Conservation (phyloP, 1,140 invertebrate genomes). For the Tetranychus urticae region DNA sequence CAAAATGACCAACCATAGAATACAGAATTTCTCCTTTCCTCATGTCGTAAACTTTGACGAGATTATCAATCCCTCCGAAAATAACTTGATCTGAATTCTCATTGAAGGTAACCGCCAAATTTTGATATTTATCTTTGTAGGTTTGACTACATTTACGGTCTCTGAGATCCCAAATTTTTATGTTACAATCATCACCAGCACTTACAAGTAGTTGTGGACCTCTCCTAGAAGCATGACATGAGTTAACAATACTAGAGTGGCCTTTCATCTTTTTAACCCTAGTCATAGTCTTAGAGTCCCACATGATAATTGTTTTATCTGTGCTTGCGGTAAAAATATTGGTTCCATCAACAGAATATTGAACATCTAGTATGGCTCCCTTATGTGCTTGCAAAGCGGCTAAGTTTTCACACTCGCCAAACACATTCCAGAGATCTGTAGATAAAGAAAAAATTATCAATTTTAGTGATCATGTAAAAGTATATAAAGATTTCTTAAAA, state of each 20-base stretch:
- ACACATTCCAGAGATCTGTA: slow-evolving; percentile 84
- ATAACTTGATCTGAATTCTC: slow-evolving; percentile 75
- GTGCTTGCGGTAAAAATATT: slow-evolving; percentile 32
- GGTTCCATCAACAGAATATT: slow-evolving; percentile 74
- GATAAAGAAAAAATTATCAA: not conserved
- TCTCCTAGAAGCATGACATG: slow-evolving; percentile 40
- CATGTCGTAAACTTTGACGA: slow-evolving; percentile 94
- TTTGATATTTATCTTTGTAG: slow-evolving; percentile 56
- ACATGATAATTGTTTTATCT: slow-evolving; percentile 79
- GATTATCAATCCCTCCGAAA: slow-evolving; percentile 88
- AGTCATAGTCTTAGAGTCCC: slow-evolving; percentile 68
- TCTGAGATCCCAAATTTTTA: slow-evolving; percentile 56
- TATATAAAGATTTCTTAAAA: not conserved
- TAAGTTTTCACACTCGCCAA: slow-evolving; percentile 93
- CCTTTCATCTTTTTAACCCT: slow-evolving; percentile 75
- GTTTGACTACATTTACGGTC: slow-evolving; percentile 54
- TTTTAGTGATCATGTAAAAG: not conserved
- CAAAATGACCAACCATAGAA: slow-evolving; percentile 61
- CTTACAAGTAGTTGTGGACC: slow-evolving; percentile 72
- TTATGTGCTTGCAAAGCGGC: slow-evolving; percentile 70
- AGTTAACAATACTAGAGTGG: slow-evolving; percentile 31
- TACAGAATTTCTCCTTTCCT: slow-evolving; percentile 69
- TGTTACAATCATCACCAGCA: slow-evolving; percentile 80
- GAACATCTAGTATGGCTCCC: slow-evolving; percentile 85
- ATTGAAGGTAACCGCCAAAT: slow-evolving; percentile 79